Evolutionary conservation across 2,113 vertebrate species (phyloP).

Genomic region (Epinephelus moara): DNA sequence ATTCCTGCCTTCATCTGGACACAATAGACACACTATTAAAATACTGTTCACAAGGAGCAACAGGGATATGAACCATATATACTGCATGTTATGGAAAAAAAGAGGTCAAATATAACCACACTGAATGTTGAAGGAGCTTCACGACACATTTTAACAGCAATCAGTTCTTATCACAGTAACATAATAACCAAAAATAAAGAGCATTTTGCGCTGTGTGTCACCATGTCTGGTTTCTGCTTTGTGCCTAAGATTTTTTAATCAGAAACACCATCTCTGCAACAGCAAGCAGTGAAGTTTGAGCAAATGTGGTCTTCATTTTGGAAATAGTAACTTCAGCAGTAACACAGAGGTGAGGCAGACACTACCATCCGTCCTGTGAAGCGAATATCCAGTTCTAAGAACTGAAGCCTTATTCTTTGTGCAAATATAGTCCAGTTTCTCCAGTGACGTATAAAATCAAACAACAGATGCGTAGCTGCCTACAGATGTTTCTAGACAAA

Average conservation of each 20-base stretch:
- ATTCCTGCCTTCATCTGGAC: conserved; percentile 94
- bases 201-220: neutral
- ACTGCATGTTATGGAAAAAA: neutral
- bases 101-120: neutral
- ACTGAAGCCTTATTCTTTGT: neutral
- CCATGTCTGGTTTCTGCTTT: neutral
- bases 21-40: conserved; percentile 16
- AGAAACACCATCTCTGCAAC: conserved; percentile 2
- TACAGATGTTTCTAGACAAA: neutral
- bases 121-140: neutral
- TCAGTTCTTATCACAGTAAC: neutral
- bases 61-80: neutral
- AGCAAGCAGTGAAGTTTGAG: neutral
- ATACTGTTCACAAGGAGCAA: neutral
- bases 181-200: neutral
- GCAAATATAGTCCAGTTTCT: neutral
- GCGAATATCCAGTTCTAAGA: neutral
- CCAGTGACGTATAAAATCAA: neutral
- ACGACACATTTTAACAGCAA: neutral
- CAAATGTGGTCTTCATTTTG: neutral
- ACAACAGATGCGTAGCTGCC: neutral
- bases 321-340: neutral
- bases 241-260: neutral
- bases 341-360: neutral
- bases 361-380: neutral